A percentile compares a stretch with the other conserved stretches of the same genome.
Evolutionary conservation across 2,113 vertebrate genomes (phyloP).

Genomic region (Maccullochella peelii): DNA sequence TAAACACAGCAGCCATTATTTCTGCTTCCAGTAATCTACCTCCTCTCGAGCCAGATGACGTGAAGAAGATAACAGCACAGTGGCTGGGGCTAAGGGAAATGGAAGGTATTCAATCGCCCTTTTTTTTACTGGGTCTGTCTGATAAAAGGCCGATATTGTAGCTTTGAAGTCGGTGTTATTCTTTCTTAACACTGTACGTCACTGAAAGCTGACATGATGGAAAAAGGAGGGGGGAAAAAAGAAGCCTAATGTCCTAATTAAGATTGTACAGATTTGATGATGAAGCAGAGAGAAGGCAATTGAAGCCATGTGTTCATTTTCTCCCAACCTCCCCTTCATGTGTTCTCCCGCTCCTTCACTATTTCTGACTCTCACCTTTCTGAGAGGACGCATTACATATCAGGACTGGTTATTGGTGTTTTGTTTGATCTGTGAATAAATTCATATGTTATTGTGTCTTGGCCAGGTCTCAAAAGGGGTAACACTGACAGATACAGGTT

Average conservation of each 20-base stretch:
- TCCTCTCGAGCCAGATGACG: slow-evolving; percentile 71
- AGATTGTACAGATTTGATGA: slow-evolving; percentile 78
- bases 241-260: slow-evolving; percentile 78
- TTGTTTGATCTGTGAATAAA: slow-evolving; percentile 39
- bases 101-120: slow-evolving; percentile 51
- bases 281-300: slow-evolving; percentile 68
- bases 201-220: slow-evolving; percentile 76
- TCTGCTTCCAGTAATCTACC: slow-evolving; percentile 82
- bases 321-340: slow-evolving; percentile 28
- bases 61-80: slow-evolving; percentile 71
- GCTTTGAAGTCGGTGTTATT: slow-evolving; percentile 71
- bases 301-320: slow-evolving; percentile 75
- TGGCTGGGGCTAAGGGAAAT: slow-evolving; percentile 47
- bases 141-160: slow-evolving; percentile 50
- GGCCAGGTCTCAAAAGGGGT: background rate
- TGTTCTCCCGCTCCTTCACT: slow-evolving; percentile 19
- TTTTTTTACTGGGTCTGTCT: slow-evolving; percentile 29
- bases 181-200: slow-evolving; percentile 58
- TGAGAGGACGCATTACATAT: slow-evolving; percentile 29
- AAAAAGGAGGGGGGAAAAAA: slow-evolving; percentile 63
- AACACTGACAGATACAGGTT: slow-evolving; percentile 24
- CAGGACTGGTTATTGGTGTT: slow-evolving; percentile 22
- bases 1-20: slow-evolving; percentile 80
- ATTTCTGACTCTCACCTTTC: slow-evolving; percentile 22
- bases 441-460: slow-evolving; percentile 25